Evolutionary conservation across 2,797 vertebrate genomes (phyloP), one percentile per base, ranked within the genome.

Genomic region (Ctenopoma multispine): DNA sequence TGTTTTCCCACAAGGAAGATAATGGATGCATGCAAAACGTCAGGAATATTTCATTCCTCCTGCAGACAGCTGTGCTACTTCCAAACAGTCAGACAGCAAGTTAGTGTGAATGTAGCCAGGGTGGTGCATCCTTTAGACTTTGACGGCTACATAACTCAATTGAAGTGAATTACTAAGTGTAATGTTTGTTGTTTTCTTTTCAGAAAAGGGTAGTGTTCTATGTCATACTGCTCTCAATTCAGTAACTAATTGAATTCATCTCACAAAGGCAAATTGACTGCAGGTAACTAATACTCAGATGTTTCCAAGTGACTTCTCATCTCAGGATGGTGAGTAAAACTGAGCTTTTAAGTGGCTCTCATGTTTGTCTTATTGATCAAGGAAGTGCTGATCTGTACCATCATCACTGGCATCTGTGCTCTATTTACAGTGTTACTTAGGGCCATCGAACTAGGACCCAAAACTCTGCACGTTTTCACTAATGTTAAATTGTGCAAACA

Each of bases 21-120:
- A 92, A 93, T 89, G 77, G 88, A 92, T 89, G 85, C 81, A 87
- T 80, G 86, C 78, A 84, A 85, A 91, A 73, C 21, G 72, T 85
- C 64, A 75, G 84, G 82, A 89, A 91, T 80, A 82, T 86, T 83
- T 89, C 84, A 88, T 87, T 88, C 77, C 82, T 85, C 59, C 63
- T 44, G 70, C 76, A 88, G 81, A 87, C 81, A 84, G 81, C 67
- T 71, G 69, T 59, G 64, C 65, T 48, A 67, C 43, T 68, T 73
- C 61, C 51, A 77, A 66, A 67, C 15, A 81, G 77, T 63, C 72
- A 63, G 66, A 55, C 69, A 80, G 79, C 75, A 82, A 63, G 75
- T 76, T 80, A 74, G 69, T 61, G 69, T 79, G 79, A 78, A 72
- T 65, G 74, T 70, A 81, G 78, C 73, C 72, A 13, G 77, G 79